Conservation (phyloP, 2,888 invertebrate genomes). For the Drosophila engyochracea region DNA sequence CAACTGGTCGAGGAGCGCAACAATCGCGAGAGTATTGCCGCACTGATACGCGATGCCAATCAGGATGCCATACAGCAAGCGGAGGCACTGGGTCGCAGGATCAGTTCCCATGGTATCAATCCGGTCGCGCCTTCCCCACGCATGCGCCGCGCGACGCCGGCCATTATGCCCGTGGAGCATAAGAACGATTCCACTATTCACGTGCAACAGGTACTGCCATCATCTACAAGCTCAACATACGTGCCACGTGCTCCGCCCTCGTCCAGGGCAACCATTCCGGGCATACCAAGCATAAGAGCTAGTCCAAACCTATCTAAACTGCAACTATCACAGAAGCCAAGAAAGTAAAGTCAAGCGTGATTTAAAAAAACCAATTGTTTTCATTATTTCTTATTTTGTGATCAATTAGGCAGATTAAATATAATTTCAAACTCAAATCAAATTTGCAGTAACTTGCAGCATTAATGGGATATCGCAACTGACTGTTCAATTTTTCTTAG, state of each 20-base stretch:
- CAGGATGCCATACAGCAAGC: constrained; percentile 52
- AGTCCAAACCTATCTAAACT: constrained; percentile 28
- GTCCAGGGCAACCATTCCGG: constrained; percentile 21
- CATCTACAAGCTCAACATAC: background rate
- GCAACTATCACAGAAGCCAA: constrained; percentile 27
- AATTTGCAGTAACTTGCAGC: background rate
- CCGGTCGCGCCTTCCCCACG: constrained; percentile 18
- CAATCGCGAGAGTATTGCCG: constrained; percentile 42
- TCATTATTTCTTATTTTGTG: background rate
- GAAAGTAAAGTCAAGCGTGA: constrained; percentile 10
- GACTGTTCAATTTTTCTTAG: background rate
- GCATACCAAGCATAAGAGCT: background rate
- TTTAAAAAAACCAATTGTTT: background rate
- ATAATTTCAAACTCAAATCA: background rate
- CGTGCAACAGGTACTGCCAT: background rate
- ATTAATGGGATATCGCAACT: background rate
- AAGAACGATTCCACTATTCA: background rate
- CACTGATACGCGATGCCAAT: constrained; percentile 45
- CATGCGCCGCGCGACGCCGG: constrained; percentile 12
- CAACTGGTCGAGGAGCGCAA: constrained; percentile 46
- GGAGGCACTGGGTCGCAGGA: constrained; percentile 61
- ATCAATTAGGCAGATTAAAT: constrained; percentile 6
- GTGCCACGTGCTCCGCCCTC: constrained; percentile 43
- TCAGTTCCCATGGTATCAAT: constrained; percentile 55
- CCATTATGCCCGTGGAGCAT: background rate